These are phyloP conservation scores for Oxytorus armatus DNA, from an alignment of 2,888 invertebrate genomes.

Conservation along the genomic window DNA sequence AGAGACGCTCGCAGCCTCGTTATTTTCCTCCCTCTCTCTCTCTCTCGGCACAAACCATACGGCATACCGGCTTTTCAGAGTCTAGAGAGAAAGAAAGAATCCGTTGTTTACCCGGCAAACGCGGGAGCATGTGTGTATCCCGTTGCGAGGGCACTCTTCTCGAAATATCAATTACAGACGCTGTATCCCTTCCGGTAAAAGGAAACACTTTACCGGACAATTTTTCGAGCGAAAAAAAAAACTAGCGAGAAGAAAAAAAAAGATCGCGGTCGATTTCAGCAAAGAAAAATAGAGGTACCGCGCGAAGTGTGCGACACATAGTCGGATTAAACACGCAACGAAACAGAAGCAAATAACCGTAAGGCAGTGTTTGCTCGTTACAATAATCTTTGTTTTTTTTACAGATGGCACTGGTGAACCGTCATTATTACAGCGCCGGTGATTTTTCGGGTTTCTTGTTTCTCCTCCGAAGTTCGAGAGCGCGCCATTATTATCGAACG, in stretches of 20 bases:
- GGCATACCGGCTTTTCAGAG: not conserved
- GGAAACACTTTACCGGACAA: constrained; percentile 32
- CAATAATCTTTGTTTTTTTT: constrained; percentile 13
- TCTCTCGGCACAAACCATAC: not conserved
- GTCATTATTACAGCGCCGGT: constrained; percentile 76
- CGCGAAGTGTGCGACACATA: constrained; percentile 38
- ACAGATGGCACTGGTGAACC: constrained; percentile 68
- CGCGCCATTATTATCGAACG: constrained; percentile 74
- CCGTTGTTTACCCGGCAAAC: constrained; percentile 28
- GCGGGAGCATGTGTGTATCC: not conserved
- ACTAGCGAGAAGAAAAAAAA: constrained; percentile 1
- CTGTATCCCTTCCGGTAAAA: constrained; percentile 26
- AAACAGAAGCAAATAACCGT: constrained; percentile 37
- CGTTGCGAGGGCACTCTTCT: constrained; percentile 21
- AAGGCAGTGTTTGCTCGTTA: constrained; percentile 3
- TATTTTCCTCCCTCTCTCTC: not conserved
- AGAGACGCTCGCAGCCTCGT: not conserved
- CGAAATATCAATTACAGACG: constrained; percentile 49
- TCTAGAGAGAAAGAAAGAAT: constrained; percentile 11
- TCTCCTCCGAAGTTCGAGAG: constrained; percentile 63
- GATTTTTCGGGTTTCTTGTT: constrained; percentile 67
- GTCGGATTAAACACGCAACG: constrained; percentile 38
- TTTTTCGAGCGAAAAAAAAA: constrained; percentile 18
- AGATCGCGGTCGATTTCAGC: constrained; percentile 8
- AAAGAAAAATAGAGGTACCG: constrained; percentile 1